Base-by-base conservation (phyloP, 2,113 vertebrate genomes). In the Prunella himalayana region DNA sequence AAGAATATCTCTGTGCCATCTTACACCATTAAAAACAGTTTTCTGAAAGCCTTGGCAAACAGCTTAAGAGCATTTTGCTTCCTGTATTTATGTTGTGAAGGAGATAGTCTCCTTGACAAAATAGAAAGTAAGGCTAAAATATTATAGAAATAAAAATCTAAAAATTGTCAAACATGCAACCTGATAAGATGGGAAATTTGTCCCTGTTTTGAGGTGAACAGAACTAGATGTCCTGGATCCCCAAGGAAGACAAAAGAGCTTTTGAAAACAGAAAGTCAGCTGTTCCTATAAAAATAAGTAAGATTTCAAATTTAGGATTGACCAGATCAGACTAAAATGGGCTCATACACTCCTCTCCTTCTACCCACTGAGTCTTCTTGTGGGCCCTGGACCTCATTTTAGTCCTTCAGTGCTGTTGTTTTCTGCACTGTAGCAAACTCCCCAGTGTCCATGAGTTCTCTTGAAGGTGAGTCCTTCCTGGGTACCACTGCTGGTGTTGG, bases 11-110 rank as follows among this genome's bases (percentile, higher is more conserved):
- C 13, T 57, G 20, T 63, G 30, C 13, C 6, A 12, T 44, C 50
- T 72, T 88, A 15, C 22, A 57, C 9, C n/a, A 28, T 45, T 76
- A 21, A 44, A 44, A 64, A 51, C 4, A 31, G 31, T 68, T 87
- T 91, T 56, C 31, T 93, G 65, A 72, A 89, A 72, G 27, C 64
- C 44, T 76, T 91, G 41, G 57, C 12, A 65, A 93, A 49, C 8
- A 53, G 7, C 27, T 68, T 31, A 68, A 54, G 16, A 76, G 11
- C 54, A 35, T 24, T 84, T 79, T 82, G 7, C 24, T 72, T 91
- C 59, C 81, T 65, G 33, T 13, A 33, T 82, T 87, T 87, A 19
- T 72, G 6, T 50, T 53, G 35, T 16, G 50, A 85, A 89, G 31
- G 53, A 64, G n/a, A 35, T 39, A 35, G 9, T 51, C 15, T 76